phyloP scores from a whole-genome alignment of 2,113 vertebrate species.

The Scalopus aquaticus region DNA sequence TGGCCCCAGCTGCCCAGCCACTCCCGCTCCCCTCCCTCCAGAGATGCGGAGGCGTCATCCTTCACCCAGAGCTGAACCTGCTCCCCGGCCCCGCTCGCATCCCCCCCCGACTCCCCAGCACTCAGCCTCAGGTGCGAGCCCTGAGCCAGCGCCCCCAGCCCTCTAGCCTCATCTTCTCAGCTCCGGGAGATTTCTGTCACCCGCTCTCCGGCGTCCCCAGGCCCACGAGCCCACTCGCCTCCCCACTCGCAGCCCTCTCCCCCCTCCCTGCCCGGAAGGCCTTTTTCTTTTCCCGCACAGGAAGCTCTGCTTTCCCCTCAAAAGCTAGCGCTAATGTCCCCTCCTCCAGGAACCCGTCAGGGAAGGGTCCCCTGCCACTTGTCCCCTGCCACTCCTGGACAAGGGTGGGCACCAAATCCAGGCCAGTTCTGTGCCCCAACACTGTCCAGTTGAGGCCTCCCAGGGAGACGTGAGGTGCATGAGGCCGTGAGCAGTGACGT shows the following conservation, averaged over 20 bases:
- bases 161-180: neutral
- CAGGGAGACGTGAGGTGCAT: neutral
- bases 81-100: neutral
- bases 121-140: neutral
- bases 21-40: too few relatives aligned
- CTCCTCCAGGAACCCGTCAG: neutral
- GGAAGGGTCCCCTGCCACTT: neutral
- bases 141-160: neutral
- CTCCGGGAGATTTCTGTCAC: too few relatives aligned
- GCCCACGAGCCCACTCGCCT: too few relatives aligned
- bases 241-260: too few relatives aligned
- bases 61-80: too few relatives aligned
- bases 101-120: neutral
- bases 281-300: neutral
- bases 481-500: neutral
- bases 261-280: neutral
- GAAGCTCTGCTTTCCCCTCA: neutral
- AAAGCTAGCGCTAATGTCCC: neutral
- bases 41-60: too few relatives aligned
- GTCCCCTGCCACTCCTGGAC: neutral
- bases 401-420: neutral
- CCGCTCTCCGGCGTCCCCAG: too few relatives aligned
- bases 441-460: neutral
- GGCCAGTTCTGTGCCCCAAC: neutral
- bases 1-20: too few relatives aligned